Percentiles rank a stretch among this genome's conserved stretches.
These are phyloP conservation scores for Coptodon bakossiorum DNA, from an alignment of 2,113 vertebrate species.

Conservation along the genomic window DNA sequence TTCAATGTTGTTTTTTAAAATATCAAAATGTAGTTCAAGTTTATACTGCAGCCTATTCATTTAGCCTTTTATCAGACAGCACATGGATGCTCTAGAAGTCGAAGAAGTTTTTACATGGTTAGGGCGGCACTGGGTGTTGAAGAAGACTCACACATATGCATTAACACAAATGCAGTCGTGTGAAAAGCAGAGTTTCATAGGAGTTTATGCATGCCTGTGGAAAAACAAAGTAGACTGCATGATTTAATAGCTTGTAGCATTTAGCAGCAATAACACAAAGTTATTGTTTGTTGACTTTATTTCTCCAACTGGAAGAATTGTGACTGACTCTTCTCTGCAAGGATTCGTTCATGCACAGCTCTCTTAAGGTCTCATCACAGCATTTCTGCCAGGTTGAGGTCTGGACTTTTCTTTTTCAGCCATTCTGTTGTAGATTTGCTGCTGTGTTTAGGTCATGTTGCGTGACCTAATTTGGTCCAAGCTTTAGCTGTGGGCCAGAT, in stretches of 20 bases:
- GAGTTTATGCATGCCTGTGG: neutral
- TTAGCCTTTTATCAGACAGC: neutral
- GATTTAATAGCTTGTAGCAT: neutral
- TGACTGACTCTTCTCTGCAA: neutral
- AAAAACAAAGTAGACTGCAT: neutral
- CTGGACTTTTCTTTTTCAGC: neutral
- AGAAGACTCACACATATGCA: neutral
- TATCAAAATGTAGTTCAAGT: neutral
- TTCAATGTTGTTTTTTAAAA: neutral
- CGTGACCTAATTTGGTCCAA: neutral
- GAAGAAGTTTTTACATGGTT: neutral
- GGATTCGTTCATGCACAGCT: neutral
- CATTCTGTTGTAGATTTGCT: neutral
- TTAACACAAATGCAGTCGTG: neutral
- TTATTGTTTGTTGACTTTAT: neutral
- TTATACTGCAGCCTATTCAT: neutral
- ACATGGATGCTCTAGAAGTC: neutral
- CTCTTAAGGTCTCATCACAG: neutral
- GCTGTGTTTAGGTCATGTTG: neutral
- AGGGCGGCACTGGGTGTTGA: neutral
- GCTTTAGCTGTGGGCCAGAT: neutral
- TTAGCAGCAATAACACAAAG: neutral
- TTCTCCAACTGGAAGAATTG: neutral
- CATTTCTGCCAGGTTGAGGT: neutral
- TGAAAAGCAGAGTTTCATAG: neutral